Evolutionary conservation across 92 coral and sea anemone genomes (phyloP), one percentile per base, ranked within the genome.

Genomic region (Palythoa grandiflora): DNA sequence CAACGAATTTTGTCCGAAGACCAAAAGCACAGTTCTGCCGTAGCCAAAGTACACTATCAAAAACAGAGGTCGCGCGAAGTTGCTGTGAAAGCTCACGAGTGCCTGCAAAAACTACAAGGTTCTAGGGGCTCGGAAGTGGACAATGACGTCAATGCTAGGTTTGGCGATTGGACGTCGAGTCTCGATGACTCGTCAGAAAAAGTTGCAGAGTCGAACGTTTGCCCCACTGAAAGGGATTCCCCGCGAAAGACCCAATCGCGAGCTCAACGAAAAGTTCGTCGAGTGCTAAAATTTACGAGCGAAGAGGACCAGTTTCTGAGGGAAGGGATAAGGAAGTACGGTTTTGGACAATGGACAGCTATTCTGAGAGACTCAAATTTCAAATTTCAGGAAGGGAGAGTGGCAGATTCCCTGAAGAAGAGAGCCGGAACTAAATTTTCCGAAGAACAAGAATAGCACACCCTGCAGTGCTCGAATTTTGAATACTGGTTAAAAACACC

Each of bases 11-110:
- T 79, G 16, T 90, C 93, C 1, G 81, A 87, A 79, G 78, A 86
- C 68, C 92, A 89, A 86, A 89, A 89, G 54, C 92, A 89, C 72
- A 89, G 85, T 74, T 89, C 91, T 68, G 83, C 60, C 14, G 93
- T 90, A 3, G 90, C 92, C 61, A 77, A 79, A 55, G 89, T 90
- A n/a, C 89, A 90, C 83, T 90, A 87, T 54, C 57, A 86, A 40
- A 90, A 90, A 73, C 50, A 51, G 54, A 68, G 83, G 50, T 79
- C 81, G 73, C 71, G 85, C 85, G 87, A 78, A 68, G 84, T 87
- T 78, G 86, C 90, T 70, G 68, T 37, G 54, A 81, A 79, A 39
- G 91, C 87, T 60, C 87, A 72, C 50, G 87, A 88, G 76, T 88
- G 91, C 55, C 61, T 88, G 68, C 71, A 79, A 80, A 88, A 57